Evolutionary conservation across 23 tunicate genomes (phyloP).

Genomic region (Oikopleura vanhoeffeni): DNA sequence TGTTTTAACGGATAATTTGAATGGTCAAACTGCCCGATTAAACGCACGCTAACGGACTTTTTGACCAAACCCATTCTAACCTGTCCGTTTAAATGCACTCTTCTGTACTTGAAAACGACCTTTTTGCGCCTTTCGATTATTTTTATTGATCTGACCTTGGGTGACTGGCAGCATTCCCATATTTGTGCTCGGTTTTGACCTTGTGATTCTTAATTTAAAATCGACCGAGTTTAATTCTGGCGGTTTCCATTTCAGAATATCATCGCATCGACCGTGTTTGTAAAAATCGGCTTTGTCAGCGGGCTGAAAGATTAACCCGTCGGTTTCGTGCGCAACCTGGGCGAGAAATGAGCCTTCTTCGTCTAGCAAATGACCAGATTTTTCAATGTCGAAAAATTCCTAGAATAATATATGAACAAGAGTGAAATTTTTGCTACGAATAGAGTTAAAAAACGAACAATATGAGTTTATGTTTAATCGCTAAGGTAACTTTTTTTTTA

Average conservation of each 20-base stretch:
- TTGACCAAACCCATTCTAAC: too few species aligned
- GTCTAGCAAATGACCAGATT: slow-evolving; percentile 8
- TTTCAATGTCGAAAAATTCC: not conserved
- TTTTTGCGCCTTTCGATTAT: slow-evolving; percentile 43
- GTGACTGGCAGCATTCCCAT: slow-evolving; percentile 40
- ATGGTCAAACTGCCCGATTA: too few species aligned
- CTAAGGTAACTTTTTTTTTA: too few species aligned
- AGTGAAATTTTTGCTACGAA: too few species aligned
- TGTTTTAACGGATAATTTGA: too few species aligned
- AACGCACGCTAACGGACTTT: too few species aligned
- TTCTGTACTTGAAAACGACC: slow-evolving; percentile 40
- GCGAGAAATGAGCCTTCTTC: slow-evolving; percentile 5
- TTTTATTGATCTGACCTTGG: slow-evolving; percentile 27
- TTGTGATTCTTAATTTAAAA: slow-evolving; percentile 41
- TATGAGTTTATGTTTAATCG: too few species aligned
- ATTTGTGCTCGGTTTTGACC: slow-evolving; percentile 32
- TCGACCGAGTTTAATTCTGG: slow-evolving; percentile 62
- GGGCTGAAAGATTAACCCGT: slow-evolving; percentile 90
- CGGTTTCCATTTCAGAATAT: slow-evolving; percentile 87
- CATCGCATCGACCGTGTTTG: slow-evolving; percentile 53
- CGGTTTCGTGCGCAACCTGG: slow-evolving; percentile 55
- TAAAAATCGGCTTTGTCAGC: slow-evolving; percentile 40
- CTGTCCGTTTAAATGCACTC: too few species aligned
- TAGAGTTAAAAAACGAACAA: too few species aligned
- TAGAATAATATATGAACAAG: too few species aligned